These are phyloP conservation scores for Micrasema minimum DNA, from an alignment of 1,140 invertebrate genomes.

Conservation along the genomic window DNA sequence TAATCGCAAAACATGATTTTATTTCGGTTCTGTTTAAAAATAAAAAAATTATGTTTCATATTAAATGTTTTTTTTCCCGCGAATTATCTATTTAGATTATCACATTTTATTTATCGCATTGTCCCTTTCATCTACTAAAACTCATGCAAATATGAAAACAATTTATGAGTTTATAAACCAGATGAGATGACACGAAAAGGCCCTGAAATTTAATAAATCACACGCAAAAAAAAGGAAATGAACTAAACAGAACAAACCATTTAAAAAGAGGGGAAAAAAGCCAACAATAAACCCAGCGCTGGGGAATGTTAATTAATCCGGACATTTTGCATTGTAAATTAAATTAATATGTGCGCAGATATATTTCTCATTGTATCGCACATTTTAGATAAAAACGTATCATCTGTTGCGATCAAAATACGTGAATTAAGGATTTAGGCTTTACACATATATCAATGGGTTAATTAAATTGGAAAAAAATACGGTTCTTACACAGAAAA, in stretches of 20 bases:
- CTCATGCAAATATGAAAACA: conserved; percentile 23
- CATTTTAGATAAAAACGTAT: conserved; percentile 2
- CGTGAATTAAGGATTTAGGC: too few relatives aligned
- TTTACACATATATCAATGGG: too few relatives aligned
- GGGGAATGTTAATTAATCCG: conserved; percentile 43
- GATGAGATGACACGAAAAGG: conserved; percentile 31
- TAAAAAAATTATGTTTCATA: too few relatives aligned
- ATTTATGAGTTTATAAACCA: conserved; percentile 33
- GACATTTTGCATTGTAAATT: conserved; percentile 39
- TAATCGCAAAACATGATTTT: too few relatives aligned
- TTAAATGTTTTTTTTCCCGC: conserved; percentile 11
- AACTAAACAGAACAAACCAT: conserved; percentile 37
- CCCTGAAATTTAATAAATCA: conserved; percentile 36
- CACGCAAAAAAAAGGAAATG: conserved; percentile 34
- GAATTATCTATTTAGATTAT: conserved; percentile 9
- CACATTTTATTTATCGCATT: conserved; percentile 27
- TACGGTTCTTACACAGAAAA: too few relatives aligned
- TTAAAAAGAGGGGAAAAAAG: conserved; percentile 11
- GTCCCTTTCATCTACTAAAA: conserved; percentile 27
- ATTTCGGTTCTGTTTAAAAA: too few relatives aligned
- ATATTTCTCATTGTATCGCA: conserved; percentile 3
- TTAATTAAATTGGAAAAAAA: too few relatives aligned
- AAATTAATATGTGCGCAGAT: conserved; percentile 24
- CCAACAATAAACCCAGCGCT: conserved; percentile 28
- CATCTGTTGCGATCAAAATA: conserved; percentile 24